Percentiles rank a stretch among this genome's conserved stretches.
phyloP scores from a whole-genome alignment of 2,797 vertebrate genomes.

The Onychomys torridus region DNA sequence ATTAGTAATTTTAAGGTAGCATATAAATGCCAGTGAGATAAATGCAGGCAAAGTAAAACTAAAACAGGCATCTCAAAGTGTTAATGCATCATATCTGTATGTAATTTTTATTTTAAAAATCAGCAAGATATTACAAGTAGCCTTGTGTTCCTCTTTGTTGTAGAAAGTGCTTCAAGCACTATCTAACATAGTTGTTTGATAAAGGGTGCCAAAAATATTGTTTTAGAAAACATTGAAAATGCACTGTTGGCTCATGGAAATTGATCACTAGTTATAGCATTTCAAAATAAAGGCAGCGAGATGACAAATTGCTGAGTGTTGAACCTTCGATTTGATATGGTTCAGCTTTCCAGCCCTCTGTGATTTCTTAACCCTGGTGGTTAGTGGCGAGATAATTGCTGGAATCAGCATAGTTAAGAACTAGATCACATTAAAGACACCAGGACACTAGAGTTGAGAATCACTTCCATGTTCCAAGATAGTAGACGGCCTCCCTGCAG shows the following conservation, averaged over 20 bases:
- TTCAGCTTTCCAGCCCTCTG: conserved; percentile 22
- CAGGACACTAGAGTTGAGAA: neutral
- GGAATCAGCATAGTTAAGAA: conserved; percentile 32
- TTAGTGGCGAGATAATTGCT: conserved; percentile 54
- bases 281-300: conserved; percentile 62
- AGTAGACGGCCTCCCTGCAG: neutral
- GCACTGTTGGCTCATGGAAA: conserved; percentile 39
- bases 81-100: neutral
- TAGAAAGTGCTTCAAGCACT: neutral
- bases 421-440: neutral
- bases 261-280: conserved; percentile 52
- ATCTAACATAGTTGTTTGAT: neutral
- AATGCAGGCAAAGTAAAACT: conserved; percentile 61
- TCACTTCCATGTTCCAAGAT: conserved; percentile 3
- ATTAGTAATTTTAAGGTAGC: conserved; percentile 58
- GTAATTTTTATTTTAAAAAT: conserved; percentile 7
- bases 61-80: conserved; percentile 14
- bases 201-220: conserved; percentile 7
- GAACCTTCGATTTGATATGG: conserved; percentile 62
- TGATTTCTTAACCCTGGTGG: conserved; percentile 51
- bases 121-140: neutral
- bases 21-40: conserved; percentile 62
- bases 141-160: conserved; percentile 2
- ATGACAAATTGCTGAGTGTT: conserved; percentile 66
- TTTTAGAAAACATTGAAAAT: conserved; percentile 39